Evolutionary conservation across 2,113 vertebrate genomes (phyloP).

Genomic region (Tinamus guttatus): DNA sequence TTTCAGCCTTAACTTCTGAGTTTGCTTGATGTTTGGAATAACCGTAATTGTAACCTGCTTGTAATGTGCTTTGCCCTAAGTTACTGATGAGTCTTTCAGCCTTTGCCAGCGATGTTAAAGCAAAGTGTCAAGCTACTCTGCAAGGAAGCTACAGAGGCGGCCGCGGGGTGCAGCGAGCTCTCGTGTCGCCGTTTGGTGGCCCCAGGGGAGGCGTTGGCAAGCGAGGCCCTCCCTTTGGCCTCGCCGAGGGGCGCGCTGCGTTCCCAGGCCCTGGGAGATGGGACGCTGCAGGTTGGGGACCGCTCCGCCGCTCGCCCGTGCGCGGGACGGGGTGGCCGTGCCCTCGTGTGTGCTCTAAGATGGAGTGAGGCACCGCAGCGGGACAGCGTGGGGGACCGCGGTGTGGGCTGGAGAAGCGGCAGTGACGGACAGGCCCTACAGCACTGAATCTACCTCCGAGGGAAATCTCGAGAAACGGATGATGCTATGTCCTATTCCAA

Average conservation of each 20-base stretch:
- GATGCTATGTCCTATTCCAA: constrained; percentile 61
- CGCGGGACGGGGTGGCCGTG: background rate
- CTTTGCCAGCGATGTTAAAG: constrained; percentile 31
- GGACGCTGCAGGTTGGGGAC: background rate
- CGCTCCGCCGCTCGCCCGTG: fast-evolving
- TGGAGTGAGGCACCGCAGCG: background rate
- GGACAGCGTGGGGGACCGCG: background rate
- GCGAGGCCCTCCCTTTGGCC: background rate
- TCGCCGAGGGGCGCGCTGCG: background rate
- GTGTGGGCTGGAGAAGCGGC: background rate
- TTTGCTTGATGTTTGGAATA: constrained; percentile 59
- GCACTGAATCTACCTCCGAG: constrained; percentile 73
- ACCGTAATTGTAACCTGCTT: constrained; percentile 54
- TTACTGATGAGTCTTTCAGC: background rate
- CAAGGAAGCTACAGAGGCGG: background rate
- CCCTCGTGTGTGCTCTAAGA: background rate
- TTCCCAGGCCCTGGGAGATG: background rate
- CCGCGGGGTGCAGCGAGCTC: fast-evolving
- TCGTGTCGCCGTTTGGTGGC: fast-evolving
- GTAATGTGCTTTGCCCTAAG: constrained; percentile 54
- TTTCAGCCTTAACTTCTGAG: constrained; percentile 59
- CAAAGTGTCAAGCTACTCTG: constrained; percentile 18
- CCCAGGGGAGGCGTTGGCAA: background rate
- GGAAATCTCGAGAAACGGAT: constrained; percentile 63
- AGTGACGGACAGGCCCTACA: constrained; percentile 38